Evolutionary conservation across 1,140 invertebrate species (phyloP).

Genomic region (Drusus annulatus): DNA sequence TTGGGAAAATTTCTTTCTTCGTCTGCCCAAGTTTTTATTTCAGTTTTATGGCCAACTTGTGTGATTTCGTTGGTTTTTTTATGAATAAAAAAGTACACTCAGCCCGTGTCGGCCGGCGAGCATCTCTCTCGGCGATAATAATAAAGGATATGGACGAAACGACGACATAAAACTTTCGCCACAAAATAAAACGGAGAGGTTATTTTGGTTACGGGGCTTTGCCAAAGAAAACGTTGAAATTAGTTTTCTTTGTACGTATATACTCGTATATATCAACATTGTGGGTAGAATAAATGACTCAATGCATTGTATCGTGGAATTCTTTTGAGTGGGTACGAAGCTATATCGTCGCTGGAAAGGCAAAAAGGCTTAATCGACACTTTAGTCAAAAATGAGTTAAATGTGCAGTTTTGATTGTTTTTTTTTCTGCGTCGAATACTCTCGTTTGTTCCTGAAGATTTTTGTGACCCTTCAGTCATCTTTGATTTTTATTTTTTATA

Average conservation of each 20-base stretch:
- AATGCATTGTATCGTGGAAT: too few species aligned
- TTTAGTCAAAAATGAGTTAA: too few species aligned
- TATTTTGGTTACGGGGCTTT: conserved; percentile 29
- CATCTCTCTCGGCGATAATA: conserved; percentile 44
- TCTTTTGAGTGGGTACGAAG: too few species aligned
- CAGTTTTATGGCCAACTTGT: conserved; percentile 55
- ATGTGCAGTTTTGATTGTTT: too few species aligned
- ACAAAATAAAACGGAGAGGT: conserved; percentile 41
- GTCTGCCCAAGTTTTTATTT: conserved; percentile 58
- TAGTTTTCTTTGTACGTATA: conserved; percentile 5
- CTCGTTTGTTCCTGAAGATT: too few species aligned
- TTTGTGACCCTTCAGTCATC: too few species aligned
- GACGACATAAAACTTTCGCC: conserved; percentile 46
- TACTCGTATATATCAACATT: too few species aligned
- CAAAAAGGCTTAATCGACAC: too few species aligned
- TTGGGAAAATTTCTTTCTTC: conserved; percentile 46
- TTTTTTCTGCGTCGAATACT: too few species aligned
- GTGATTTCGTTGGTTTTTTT: conserved; percentile 50
- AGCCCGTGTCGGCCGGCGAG: conserved; percentile 13
- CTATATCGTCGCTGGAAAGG: too few species aligned
- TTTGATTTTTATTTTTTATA: too few species aligned
- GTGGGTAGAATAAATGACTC: too few species aligned
- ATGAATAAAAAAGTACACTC: conserved; percentile 46
- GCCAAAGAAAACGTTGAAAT: conserved; percentile 4
- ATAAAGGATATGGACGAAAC: conserved; percentile 49